A percentile compares a stretch with the other conserved stretches of the same genome.
Evolutionary conservation across 2,113 vertebrate genomes (phyloP).

Genomic region (Podarcis raffonei): DNA sequence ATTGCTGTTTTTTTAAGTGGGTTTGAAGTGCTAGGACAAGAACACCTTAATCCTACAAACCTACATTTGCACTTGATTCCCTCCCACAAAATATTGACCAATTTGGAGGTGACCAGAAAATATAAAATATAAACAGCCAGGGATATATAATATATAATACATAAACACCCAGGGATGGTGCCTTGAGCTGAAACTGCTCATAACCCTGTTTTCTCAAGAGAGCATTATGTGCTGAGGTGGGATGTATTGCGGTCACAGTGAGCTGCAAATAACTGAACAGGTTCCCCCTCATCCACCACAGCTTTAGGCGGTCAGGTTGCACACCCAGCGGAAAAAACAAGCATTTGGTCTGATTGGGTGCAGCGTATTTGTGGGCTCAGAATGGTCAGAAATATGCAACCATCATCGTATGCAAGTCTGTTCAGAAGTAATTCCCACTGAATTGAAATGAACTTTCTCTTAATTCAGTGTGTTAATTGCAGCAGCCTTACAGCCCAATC

Average conservation of each 20-base stretch:
- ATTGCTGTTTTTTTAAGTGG: too few relatives aligned
- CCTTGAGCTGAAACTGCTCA: neutral
- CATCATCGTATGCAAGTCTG: neutral
- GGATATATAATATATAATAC: neutral
- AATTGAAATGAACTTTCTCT: neutral
- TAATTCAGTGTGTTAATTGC: neutral
- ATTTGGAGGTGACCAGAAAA: neutral
- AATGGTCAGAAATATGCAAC: neutral
- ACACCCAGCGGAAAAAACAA: neutral
- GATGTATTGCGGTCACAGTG: neutral
- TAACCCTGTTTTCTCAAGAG: neutral
- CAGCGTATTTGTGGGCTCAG: neutral
- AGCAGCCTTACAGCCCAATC: neutral
- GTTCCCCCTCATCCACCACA: neutral
- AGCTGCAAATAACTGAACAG: neutral
- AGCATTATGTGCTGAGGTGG: neutral
- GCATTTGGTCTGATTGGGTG: neutral
- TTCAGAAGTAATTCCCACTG: neutral
- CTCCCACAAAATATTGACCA: too few relatives aligned
- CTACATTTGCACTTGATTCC: too few relatives aligned
- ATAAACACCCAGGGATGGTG: neutral
- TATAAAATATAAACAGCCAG: neutral
- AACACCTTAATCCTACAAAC: too few relatives aligned
- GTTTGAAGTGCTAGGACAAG: too few relatives aligned
- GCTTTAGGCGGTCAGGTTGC: neutral